Conservation (phyloP, 1,140 invertebrate species). For the Druon quercuslanigerum region DNA sequence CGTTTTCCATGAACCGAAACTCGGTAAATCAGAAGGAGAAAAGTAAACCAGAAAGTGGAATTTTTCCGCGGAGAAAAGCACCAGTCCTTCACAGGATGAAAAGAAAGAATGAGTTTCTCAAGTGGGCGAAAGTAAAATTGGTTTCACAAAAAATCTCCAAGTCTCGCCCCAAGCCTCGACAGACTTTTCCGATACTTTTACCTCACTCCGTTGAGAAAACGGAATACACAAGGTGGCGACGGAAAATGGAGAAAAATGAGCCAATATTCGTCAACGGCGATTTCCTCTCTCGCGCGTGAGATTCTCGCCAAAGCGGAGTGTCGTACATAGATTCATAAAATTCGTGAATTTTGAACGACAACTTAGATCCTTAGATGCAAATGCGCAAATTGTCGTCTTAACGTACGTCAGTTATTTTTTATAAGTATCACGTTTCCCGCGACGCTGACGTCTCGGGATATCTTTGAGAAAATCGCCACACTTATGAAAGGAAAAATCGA, state of each 20-base stretch:
- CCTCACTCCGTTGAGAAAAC: conserved; percentile 14
- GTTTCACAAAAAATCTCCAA: conserved; percentile 34
- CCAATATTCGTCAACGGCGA: not conserved
- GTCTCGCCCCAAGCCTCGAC: conserved; percentile 14
- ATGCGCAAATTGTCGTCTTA: conserved; percentile 1
- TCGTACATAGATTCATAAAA: not conserved
- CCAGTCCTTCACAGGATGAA: not conserved
- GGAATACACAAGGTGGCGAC: conserved; percentile 19
- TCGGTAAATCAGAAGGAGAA: conserved; percentile 2
- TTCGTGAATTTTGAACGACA: not conserved
- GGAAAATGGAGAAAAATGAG: conserved; percentile 19
- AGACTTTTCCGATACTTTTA: conserved; percentile 10
- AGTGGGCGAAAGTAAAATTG: conserved; percentile 29
- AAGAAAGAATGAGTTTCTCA: conserved; percentile 1
- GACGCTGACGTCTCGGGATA: not conserved
- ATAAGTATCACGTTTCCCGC: conserved; percentile 1
- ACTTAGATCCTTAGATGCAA: not conserved
- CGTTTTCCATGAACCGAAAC: conserved; percentile 30
- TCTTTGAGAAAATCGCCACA: not conserved
- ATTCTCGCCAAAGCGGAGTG: not conserved
- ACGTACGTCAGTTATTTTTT: conserved; percentile 13
- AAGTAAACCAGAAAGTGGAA: conserved; percentile 26
- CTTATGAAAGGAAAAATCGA: not conserved
- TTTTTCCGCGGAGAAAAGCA: not conserved
- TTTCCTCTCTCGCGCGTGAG: not conserved